Evolutionary conservation across 1,140 invertebrate species (phyloP).

Genomic region (Drosophila nebulosa): DNA sequence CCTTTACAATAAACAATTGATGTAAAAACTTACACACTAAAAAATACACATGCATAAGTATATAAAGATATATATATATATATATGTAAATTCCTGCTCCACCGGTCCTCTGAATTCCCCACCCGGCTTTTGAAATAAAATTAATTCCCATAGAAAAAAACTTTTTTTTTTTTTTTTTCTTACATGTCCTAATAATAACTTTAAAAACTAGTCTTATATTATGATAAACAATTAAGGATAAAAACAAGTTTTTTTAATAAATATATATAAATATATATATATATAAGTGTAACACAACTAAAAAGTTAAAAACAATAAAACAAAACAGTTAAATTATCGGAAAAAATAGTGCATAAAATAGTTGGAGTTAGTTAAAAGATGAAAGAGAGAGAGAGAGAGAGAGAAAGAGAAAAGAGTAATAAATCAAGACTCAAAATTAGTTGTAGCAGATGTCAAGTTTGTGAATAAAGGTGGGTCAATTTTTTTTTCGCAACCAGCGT

Average conservation of each 20-base stretch:
- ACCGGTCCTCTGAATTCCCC: slow-evolving; percentile 1
- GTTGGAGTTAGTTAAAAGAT: background rate
- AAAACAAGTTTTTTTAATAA: slow-evolving; percentile 53
- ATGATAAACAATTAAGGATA: slow-evolving; percentile 58
- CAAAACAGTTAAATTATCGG: background rate
- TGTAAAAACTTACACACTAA: slow-evolving; percentile 21
- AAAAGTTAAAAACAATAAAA: slow-evolving; percentile 15
- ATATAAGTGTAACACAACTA: slow-evolving; percentile 3
- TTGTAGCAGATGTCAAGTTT: no score
- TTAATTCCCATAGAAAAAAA: slow-evolving; percentile 10
- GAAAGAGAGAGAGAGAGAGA: background rate
- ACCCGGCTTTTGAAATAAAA: slow-evolving; percentile 23
- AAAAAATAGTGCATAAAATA: background rate
- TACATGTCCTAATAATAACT: slow-evolving; percentile 21
- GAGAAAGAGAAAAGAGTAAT: background rate
- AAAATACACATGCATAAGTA: slow-evolving; percentile 1
- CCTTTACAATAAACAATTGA: slow-evolving; percentile 40
- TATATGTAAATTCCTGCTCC: slow-evolving; percentile 9
- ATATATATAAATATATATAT: slow-evolving; percentile 6
- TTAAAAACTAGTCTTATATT: slow-evolving; percentile 66
- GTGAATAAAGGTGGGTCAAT: no score
- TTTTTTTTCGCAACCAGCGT: no score
- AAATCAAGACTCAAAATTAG: no score
- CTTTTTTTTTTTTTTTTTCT: slow-evolving; percentile 45
- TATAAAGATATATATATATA: slow-evolving; percentile 25